A percentile compares a stretch with the other conserved stretches of the same genome.
Evolutionary conservation across 1,140 invertebrate species (phyloP).

Genomic region (Trypoxylus dichotomus): DNA sequence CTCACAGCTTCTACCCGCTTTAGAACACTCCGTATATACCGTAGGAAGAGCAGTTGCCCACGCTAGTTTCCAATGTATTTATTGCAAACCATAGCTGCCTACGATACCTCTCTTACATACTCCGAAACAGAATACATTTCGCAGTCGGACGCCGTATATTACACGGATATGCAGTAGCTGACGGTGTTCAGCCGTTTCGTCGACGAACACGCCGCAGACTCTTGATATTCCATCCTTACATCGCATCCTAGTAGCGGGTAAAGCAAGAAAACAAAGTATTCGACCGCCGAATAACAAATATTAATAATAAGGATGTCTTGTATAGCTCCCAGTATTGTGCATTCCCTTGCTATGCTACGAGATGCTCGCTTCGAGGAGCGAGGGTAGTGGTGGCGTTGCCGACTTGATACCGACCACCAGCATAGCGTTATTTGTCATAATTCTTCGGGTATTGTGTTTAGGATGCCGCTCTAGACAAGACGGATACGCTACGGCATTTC

Average conservation of each 20-base stretch:
- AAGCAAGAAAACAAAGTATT: too few relatives aligned
- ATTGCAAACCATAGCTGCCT: not conserved
- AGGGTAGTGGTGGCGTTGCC: not conserved
- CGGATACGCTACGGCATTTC: not conserved
- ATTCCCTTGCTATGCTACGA: not conserved
- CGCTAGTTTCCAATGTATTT: not conserved
- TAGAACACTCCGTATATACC: too few relatives aligned
- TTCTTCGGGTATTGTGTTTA: constrained; percentile 32
- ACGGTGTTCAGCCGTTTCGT: constrained; percentile 13
- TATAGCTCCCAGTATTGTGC: not conserved
- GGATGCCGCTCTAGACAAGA: constrained; percentile 10
- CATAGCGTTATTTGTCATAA: constrained; percentile 35
- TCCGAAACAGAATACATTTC: constrained; percentile 26
- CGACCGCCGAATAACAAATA: not conserved
- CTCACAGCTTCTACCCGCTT: too few relatives aligned
- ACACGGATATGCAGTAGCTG: constrained; percentile 26
- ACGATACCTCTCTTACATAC: not conserved
- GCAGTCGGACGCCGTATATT: constrained; percentile 32
- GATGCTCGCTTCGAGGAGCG: not conserved
- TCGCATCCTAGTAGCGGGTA: not conserved
- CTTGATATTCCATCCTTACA: not conserved
- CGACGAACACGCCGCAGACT: not conserved
- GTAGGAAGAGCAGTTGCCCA: not conserved
- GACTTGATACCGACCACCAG: constrained; percentile 31
- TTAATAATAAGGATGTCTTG: constrained; percentile 7